A percentile compares a stretch with the other conserved stretches of the same genome.
Evolutionary conservation across 2,113 vertebrate genomes (phyloP).

Genomic region (Aldabrachelys gigantea): DNA sequence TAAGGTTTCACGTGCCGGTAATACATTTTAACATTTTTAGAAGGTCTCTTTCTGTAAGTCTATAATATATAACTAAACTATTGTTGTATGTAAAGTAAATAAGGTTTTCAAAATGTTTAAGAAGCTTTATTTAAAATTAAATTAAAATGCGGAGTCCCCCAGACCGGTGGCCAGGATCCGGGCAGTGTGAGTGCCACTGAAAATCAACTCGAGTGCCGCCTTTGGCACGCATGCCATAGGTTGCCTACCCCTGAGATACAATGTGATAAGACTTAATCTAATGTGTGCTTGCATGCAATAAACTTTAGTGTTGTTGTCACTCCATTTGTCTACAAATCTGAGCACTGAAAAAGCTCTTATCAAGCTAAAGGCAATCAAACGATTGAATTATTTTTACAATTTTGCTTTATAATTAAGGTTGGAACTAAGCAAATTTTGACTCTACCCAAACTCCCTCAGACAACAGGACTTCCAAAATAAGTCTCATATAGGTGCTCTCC

Average conservation of each 20-base stretch:
- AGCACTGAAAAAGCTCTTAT: not conserved
- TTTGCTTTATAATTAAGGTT: not conserved
- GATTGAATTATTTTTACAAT: not conserved
- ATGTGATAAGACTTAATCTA: not conserved
- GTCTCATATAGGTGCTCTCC: not conserved
- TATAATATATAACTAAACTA: no score
- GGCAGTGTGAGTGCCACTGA: no score
- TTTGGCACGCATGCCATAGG: no score
- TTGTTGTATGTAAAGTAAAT: no score
- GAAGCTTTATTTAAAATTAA: no score
- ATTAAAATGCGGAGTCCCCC: no score
- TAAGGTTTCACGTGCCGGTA: no score
- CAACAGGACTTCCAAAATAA: not conserved
- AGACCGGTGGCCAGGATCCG: no score
- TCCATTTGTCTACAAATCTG: not conserved
- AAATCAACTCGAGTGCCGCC: no score
- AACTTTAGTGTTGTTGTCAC: not conserved
- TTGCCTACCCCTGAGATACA: not conserved
- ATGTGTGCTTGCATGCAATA: accelerated
- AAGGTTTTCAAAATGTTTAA: no score
- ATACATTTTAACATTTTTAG: no score
- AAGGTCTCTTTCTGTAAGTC: no score
- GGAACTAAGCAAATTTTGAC: not conserved
- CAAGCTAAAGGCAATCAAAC: not conserved
- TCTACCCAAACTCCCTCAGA: not conserved